Percentiles rank a stretch among this genome's conserved stretches.
phyloP scores from a whole-genome alignment of 2,888 invertebrate species.

The Automeris io region DNA sequence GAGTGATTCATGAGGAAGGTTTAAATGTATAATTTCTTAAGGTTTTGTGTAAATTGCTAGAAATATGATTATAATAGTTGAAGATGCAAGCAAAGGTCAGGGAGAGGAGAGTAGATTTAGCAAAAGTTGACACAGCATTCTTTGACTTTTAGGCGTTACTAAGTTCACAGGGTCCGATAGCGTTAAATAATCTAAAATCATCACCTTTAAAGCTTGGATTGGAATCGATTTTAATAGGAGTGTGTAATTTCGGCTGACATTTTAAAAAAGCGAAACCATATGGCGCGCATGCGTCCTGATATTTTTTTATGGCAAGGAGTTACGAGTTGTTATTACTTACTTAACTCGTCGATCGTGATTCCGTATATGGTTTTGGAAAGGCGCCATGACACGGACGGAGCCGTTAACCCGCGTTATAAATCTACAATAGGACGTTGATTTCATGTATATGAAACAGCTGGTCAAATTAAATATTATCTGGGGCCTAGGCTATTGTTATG shows the following conservation, averaged over 20 bases:
- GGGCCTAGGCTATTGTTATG: not conserved
- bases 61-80: too few species aligned
- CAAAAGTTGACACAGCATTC: too few species aligned
- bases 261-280: slow-evolving; percentile 44
- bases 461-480: slow-evolving; percentile 10
- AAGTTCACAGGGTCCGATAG: too few species aligned
- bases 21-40: too few species aligned
- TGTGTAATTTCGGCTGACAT: slow-evolving; percentile 23
- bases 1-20: too few species aligned
- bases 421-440: slow-evolving; percentile 49
- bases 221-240: slow-evolving; percentile 15
- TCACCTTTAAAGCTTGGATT: too few species aligned
- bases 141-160: too few species aligned
- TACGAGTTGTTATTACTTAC: slow-evolving; percentile 29
- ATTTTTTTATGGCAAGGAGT: slow-evolving; percentile 47
- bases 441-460: slow-evolving; percentile 40
- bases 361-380: slow-evolving; percentile 57
- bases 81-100: too few species aligned
- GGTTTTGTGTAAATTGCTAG: too few species aligned
- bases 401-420: slow-evolving; percentile 43
- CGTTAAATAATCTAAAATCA: not conserved
- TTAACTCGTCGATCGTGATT: slow-evolving; percentile 36
- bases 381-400: slow-evolving; percentile 42
- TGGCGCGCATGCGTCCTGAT: slow-evolving; percentile 43
- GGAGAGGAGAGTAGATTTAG: too few species aligned